Percentiles rank a stretch among this genome's conserved stretches.
These are phyloP conservation scores for Rhingia campestris DNA, from an alignment of 2,888 invertebrate species.

Conservation along the genomic window DNA sequence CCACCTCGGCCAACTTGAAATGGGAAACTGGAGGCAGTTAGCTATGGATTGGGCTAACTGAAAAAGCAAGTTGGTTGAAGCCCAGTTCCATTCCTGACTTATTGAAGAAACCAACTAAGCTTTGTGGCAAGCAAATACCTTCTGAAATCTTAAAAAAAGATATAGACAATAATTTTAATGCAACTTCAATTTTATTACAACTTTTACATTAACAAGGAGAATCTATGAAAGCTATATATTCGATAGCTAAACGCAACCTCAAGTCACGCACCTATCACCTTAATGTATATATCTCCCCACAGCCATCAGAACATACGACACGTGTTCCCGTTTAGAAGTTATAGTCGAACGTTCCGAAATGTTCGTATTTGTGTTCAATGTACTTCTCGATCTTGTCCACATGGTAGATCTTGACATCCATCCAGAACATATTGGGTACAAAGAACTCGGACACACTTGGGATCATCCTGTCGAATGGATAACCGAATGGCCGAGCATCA, in stretches of 20 bases:
- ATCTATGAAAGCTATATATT: slow-evolving; percentile 7
- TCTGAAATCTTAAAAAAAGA: too few species aligned
- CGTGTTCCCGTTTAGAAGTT: slow-evolving; percentile 5
- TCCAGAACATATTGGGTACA: slow-evolving; percentile 85
- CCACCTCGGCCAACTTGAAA: too few species aligned
- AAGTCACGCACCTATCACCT: slow-evolving; percentile 1
- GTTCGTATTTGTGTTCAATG: slow-evolving; percentile 36
- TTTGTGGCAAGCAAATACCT: too few species aligned
- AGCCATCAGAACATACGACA: too few species aligned
- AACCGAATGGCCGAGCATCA: slow-evolving; percentile 87
- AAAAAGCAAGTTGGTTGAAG: too few species aligned
- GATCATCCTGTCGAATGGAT: slow-evolving; percentile 88
- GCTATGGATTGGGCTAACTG: too few species aligned
- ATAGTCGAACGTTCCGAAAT: slow-evolving; percentile 55
- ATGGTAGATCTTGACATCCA: slow-evolving; percentile 83
- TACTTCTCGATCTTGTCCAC: slow-evolving; percentile 72
- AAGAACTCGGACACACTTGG: slow-evolving; percentile 84
- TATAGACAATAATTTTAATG: too few species aligned
- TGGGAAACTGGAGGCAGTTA: too few species aligned
- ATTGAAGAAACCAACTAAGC: too few species aligned
- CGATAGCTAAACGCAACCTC: neutral
- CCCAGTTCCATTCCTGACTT: too few species aligned
- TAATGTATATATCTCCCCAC: neutral
- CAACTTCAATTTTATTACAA: neutral
- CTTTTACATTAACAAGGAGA: neutral